phyloP scores from a whole-genome alignment of 1,140 invertebrate species.

The Lepidurus couesii region DNA sequence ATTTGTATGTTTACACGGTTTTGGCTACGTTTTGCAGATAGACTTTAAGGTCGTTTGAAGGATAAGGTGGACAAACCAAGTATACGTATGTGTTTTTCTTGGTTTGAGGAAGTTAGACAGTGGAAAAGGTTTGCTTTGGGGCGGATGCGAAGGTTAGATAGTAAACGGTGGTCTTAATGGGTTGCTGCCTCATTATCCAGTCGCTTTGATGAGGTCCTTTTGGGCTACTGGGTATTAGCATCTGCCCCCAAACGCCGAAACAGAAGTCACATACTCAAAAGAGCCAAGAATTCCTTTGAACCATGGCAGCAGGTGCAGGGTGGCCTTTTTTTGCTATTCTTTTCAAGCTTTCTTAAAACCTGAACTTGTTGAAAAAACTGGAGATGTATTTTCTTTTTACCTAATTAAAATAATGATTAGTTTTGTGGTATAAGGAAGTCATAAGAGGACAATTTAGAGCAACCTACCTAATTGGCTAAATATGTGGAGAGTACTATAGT shows the following conservation, averaged over 20 bases:
- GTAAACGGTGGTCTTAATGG: neutral
- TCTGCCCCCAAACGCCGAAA: neutral
- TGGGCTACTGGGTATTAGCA: slow-evolving; percentile 8
- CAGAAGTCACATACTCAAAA: neutral
- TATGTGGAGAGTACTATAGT: neutral
- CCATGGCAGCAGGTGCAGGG: neutral
- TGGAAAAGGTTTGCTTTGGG: neutral
- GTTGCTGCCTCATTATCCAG: neutral
- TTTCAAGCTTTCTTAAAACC: neutral
- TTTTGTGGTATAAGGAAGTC: neutral
- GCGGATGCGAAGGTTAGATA: neutral
- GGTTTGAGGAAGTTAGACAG: neutral
- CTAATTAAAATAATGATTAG: slow-evolving; percentile 12
- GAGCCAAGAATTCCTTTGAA: neutral
- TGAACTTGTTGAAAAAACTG: neutral
- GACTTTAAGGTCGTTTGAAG: neutral
- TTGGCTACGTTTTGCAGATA: too few relatives aligned
- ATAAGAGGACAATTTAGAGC: neutral
- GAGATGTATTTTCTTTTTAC: neutral
- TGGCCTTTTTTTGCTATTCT: neutral
- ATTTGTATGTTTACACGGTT: too few relatives aligned
- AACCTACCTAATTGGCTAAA: neutral
- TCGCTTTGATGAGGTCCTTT: slow-evolving; percentile 9
- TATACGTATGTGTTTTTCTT: neutral
- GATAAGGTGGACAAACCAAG: neutral